Percentiles rank a stretch among this genome's conserved stretches.
Conservation (phyloP, 2,888 invertebrate species). For the Eretmocerus hayati region DNA sequence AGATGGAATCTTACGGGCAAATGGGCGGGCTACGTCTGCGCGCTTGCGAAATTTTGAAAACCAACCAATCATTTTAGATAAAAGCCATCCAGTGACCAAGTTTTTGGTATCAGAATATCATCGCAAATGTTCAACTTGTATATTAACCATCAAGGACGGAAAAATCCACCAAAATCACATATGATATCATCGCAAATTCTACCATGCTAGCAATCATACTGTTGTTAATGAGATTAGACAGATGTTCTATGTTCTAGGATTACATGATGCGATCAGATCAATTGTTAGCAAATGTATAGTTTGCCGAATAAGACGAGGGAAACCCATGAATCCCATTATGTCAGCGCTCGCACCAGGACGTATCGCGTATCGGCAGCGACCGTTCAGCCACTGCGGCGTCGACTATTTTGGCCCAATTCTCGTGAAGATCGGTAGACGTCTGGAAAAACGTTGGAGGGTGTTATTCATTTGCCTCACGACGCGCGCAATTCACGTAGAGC, state of each 20-base stretch:
- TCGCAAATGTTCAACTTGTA: too few species aligned
- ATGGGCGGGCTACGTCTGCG: background rate
- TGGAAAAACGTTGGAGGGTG: background rate
- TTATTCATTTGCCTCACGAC: background rate
- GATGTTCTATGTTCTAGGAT: background rate
- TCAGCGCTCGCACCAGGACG: background rate
- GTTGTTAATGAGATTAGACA: conserved; percentile 5
- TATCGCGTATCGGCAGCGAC: background rate
- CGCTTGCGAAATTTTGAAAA: background rate
- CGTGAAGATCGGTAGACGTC: background rate
- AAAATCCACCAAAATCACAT: too few species aligned
- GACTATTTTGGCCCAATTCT: background rate
- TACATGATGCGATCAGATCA: background rate
- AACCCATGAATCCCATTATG: background rate
- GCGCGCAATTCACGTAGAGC: background rate
- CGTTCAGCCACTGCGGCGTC: background rate
- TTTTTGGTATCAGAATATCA: background rate
- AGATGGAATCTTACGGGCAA: background rate
- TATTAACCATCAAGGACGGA: too few species aligned
- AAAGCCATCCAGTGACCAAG: background rate
- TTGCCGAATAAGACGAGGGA: too few species aligned
- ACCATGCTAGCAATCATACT: conserved; percentile 1
- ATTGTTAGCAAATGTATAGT: background rate
- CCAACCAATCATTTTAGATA: background rate
- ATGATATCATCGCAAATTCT: too few species aligned